phyloP scores from a whole-genome alignment of 2,888 invertebrate species.

The Clistopyga incitator region DNA sequence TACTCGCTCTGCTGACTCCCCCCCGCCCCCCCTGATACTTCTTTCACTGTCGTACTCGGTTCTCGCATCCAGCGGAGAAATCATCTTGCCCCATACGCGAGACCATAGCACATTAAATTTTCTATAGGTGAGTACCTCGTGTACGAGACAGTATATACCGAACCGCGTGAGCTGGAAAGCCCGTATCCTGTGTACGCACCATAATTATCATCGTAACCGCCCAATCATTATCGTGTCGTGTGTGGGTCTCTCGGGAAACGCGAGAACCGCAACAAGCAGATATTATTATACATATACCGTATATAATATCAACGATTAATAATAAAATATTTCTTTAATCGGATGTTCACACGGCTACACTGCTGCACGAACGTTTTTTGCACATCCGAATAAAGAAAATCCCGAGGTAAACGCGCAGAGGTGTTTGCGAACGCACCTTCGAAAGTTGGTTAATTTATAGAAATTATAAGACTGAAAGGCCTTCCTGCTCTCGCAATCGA shows the following conservation, averaged over 20 bases:
- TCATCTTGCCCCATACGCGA: slow-evolving; percentile 56
- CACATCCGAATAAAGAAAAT: not conserved
- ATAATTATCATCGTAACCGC: slow-evolving; percentile 63
- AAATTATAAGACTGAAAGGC: not conserved
- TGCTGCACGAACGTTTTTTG: not conserved
- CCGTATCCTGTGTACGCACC: slow-evolving; percentile 62
- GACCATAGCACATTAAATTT: not conserved
- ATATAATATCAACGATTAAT: slow-evolving; percentile 52
- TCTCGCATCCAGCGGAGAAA: slow-evolving; percentile 51
- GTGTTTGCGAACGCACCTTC: not conserved
- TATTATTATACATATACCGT: slow-evolving; percentile 44
- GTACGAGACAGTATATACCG: slow-evolving; percentile 4
- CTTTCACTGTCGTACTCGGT: slow-evolving; percentile 15
- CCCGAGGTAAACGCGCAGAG: not conserved
- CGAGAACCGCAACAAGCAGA: slow-evolving; percentile 20
- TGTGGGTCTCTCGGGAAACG: slow-evolving; percentile 50
- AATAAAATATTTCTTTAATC: slow-evolving; percentile 47
- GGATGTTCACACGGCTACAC: slow-evolving; percentile 26
- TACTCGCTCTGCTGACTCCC: slow-evolving; percentile 37
- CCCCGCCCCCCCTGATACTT: slow-evolving; percentile 15
- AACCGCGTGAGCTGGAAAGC: slow-evolving; percentile 52
- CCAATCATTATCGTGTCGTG: slow-evolving; percentile 62
- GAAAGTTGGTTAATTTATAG: slow-evolving; percentile 10
- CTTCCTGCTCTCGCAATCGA: not conserved
- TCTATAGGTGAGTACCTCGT: not conserved